These are phyloP conservation scores for Urocitellus parryii DNA, from an alignment of 2,113 vertebrate genomes.

Conservation along the genomic window DNA sequence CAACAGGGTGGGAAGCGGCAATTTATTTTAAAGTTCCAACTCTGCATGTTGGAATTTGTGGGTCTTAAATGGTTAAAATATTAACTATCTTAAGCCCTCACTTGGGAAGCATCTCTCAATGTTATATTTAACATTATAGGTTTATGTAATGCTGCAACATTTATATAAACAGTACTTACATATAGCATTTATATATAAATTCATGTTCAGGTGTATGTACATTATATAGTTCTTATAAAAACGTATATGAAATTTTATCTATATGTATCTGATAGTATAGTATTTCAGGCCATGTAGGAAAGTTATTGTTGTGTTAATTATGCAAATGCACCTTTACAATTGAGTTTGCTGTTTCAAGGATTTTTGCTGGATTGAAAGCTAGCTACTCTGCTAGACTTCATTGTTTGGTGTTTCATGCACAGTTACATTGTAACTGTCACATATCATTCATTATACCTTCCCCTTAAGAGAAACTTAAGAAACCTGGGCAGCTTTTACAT, in stretches of 20 bases:
- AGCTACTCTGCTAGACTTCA: not conserved
- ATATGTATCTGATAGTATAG: not conserved
- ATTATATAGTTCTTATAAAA: not conserved
- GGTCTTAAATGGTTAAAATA: slow-evolving; percentile 1
- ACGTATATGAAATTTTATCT: not conserved
- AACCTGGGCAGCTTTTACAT: slow-evolving; percentile 73
- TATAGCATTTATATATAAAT: not conserved
- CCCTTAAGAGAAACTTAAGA: slow-evolving; percentile 70
- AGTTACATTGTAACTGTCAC: slow-evolving; percentile 77
- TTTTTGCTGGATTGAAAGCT: not conserved
- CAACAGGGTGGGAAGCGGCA: not conserved
- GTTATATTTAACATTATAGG: not conserved
- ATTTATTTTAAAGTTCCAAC: not conserved
- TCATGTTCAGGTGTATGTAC: not conserved
- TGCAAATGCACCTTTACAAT: not conserved
- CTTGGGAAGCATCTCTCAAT: not conserved
- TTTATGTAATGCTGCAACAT: not conserved
- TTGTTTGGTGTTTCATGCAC: slow-evolving; percentile 40
- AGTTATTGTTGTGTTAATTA: not conserved
- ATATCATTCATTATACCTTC: slow-evolving; percentile 74
- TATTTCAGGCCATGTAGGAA: not conserved
- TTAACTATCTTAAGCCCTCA: not conserved
- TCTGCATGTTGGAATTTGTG: not conserved
- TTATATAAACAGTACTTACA: not conserved
- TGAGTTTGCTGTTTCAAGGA: not conserved